phyloP scores from a whole-genome alignment of 2,113 vertebrate genomes.

The Phylloscopus trochilus region DNA sequence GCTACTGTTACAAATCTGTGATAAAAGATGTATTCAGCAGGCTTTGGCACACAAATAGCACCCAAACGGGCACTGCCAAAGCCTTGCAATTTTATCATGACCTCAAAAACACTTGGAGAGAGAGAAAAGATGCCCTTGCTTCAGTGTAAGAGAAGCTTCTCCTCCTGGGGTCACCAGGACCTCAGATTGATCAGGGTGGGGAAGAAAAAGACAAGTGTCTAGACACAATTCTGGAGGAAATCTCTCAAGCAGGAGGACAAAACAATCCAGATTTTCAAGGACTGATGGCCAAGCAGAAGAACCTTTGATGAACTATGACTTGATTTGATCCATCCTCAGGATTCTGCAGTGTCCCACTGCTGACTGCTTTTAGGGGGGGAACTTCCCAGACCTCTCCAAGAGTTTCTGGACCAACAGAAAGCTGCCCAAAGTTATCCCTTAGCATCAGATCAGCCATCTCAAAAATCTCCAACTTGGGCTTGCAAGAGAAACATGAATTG shows the following conservation, averaged over 20 bases:
- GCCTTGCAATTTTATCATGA: not conserved
- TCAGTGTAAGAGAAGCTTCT: not conserved
- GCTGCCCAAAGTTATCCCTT: not conserved
- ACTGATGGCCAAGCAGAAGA: not conserved
- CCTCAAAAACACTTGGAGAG: not conserved
- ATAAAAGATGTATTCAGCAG: constrained; percentile 54
- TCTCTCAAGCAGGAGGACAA: not conserved
- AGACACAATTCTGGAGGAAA: not conserved
- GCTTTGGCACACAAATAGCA: constrained; percentile 6
- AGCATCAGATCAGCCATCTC: not conserved
- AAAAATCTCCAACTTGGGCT: not conserved
- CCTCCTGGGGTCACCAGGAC: not conserved
- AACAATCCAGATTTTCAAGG: not conserved
- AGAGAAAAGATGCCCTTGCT: not conserved
- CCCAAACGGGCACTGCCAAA: not conserved
- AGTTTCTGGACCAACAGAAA: not conserved
- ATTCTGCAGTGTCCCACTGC: not conserved
- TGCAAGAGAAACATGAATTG: not conserved
- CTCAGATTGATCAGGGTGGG: not conserved
- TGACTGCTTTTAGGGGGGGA: not conserved
- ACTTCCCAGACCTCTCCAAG: not conserved
- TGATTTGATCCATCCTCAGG: not conserved
- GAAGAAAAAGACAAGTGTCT: not conserved
- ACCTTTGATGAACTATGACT: no score
- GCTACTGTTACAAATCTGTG: constrained; percentile 44